Conservation (phyloP, 2,797 vertebrate species). For the Pseudochaenichthys georgianus region DNA sequence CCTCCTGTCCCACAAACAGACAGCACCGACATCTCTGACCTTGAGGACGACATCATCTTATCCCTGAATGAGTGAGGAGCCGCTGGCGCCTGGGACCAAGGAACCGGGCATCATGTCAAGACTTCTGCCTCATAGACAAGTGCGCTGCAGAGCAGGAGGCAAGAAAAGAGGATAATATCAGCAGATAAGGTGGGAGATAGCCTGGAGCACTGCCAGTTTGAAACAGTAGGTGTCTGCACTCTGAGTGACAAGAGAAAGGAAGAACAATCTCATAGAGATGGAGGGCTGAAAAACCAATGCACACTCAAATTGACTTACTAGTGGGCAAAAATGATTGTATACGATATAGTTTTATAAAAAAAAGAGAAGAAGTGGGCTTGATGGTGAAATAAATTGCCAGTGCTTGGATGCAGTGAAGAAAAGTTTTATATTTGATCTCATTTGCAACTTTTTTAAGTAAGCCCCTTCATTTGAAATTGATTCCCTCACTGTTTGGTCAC, state of each 20-base stretch:
- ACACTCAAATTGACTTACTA: conserved; percentile 48
- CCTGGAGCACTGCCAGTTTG: conserved; percentile 65
- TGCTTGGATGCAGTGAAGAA: conserved; percentile 43
- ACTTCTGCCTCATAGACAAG: conserved; percentile 52
- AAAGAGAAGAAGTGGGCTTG: conserved; percentile 44
- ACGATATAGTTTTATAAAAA: conserved; percentile 74
- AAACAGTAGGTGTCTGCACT: conserved; percentile 51
- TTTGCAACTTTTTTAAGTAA: conserved; percentile 58
- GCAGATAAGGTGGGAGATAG: conserved; percentile 50
- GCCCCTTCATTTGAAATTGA: conserved; percentile 66
- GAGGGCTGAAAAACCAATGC: conserved; percentile 20
- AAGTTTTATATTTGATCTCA: conserved; percentile 68
- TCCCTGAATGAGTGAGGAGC: conserved; percentile 87
- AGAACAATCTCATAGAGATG: conserved; percentile 18
- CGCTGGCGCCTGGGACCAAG: conserved; percentile 13
- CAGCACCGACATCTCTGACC: conserved; percentile 96
- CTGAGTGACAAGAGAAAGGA: conserved; percentile 36
- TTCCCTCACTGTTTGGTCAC: conserved; percentile 55
- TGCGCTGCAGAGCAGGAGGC: conserved; percentile 44
- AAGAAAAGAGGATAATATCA: conserved; percentile 38
- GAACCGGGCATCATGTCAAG: conserved; percentile 50
- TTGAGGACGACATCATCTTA: conserved; percentile 98
- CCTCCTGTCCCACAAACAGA: conserved; percentile 86
- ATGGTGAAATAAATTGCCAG: conserved; percentile 40
- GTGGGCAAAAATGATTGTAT: conserved; percentile 70